A percentile compares a stretch with the other conserved stretches of the same genome.
phyloP scores from a whole-genome alignment of 2,797 vertebrate species.

The Muraenolepis orangiensis region DNA sequence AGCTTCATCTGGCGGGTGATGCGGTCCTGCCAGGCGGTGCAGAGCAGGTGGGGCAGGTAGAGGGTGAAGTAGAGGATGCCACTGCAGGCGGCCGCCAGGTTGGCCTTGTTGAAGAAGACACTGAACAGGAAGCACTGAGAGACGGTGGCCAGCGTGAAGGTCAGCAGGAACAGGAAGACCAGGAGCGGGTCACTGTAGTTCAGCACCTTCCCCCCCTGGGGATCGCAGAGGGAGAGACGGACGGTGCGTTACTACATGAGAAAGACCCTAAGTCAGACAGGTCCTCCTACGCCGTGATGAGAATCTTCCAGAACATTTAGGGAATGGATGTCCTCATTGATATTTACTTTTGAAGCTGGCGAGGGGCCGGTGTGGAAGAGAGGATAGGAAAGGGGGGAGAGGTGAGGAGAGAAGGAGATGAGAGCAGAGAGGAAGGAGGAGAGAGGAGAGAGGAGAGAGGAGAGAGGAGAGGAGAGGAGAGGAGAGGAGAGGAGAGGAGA shows the following conservation, averaged over 20 bases:
- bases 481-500: too few species aligned
- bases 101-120: constrained; percentile 96
- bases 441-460: too few species aligned
- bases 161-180: constrained; percentile 89
- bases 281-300: not conserved
- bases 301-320: not conserved
- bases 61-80: constrained; percentile 94
- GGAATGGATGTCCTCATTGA: not conserved
- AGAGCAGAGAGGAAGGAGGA: too few species aligned
- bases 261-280: not conserved
- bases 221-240: not conserved
- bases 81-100: constrained; percentile 94
- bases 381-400: too few species aligned
- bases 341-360: not conserved
- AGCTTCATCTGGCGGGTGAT: constrained; percentile 84
- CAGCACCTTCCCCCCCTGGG: constrained; percentile 84
- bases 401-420: too few species aligned
- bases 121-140: constrained; percentile 96
- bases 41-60: constrained; percentile 93
- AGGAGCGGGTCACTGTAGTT: constrained; percentile 87
- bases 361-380: not conserved
- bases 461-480: too few species aligned
- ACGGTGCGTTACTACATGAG: too few species aligned
- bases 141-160: constrained; percentile 85
- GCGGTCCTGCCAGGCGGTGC: constrained; percentile 91